Evolutionary conservation across 1,140 invertebrate species (phyloP).

Genomic region (Drosophila rufa): DNA sequence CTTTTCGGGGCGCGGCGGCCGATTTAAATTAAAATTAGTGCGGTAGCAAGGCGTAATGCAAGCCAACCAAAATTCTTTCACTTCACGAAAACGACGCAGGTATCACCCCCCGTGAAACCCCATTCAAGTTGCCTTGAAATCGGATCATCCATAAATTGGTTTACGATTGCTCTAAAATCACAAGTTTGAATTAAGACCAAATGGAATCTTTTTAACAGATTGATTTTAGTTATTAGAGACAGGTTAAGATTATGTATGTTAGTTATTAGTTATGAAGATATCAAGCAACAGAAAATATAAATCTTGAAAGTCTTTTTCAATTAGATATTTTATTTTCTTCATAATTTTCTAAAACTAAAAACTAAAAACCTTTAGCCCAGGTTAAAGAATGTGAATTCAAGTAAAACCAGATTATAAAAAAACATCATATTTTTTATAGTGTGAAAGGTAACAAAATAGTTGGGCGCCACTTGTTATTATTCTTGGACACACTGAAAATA

Average conservation of each 20-base stretch:
- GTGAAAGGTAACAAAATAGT: neutral
- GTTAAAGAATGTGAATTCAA: neutral
- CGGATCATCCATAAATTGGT: neutral
- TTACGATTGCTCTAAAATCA: neutral
- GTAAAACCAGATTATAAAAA: neutral
- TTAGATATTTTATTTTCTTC: too few relatives aligned
- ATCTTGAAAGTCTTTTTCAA: neutral
- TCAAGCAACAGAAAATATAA: neutral
- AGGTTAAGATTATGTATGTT: too few relatives aligned
- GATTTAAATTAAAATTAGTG: conserved; percentile 64
- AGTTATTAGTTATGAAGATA: neutral
- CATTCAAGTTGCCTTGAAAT: conserved; percentile 17
- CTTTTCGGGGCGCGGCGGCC: conserved; percentile 18
- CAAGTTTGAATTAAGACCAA: too few relatives aligned
- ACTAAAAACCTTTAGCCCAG: too few relatives aligned
- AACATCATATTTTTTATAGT: neutral
- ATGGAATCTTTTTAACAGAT: too few relatives aligned
- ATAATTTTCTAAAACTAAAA: too few relatives aligned
- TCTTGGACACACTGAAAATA: conserved; percentile 18
- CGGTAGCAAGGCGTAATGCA: neutral
- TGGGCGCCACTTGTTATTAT: neutral
- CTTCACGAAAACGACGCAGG: neutral
- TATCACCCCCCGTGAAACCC: neutral
- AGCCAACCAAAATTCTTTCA: neutral
- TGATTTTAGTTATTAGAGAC: neutral